phyloP scores from a whole-genome alignment of 2,888 invertebrate genomes.

The Drosophila differens region DNA sequence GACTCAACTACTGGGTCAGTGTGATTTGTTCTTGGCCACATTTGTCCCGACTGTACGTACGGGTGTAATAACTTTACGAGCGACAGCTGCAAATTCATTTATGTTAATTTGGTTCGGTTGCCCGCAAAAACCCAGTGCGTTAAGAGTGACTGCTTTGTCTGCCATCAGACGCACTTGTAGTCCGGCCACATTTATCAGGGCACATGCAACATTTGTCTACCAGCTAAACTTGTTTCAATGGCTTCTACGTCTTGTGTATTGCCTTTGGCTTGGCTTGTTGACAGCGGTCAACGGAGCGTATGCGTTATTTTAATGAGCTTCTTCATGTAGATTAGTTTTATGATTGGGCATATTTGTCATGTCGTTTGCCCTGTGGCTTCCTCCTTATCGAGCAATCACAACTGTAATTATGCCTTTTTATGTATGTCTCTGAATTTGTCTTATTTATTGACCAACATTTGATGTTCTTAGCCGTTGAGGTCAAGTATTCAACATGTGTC shows the following conservation, averaged over 20 bases:
- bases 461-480: conserved; percentile 12
- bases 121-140: conserved; percentile 58
- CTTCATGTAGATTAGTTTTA: conserved; percentile 77
- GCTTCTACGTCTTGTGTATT: conserved; percentile 17
- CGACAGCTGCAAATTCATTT: conserved; percentile 81
- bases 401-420: conserved; percentile 60
- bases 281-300: conserved; percentile 67
- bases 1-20: conserved; percentile 69
- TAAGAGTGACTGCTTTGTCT: conserved; percentile 15
- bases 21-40: conserved; percentile 59
- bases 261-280: conserved; percentile 57
- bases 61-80: conserved; percentile 56
- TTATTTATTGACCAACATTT: conserved; percentile 38
- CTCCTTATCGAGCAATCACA: conserved; percentile 34
- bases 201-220: conserved; percentile 63
- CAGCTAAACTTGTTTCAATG: conserved; percentile 1
- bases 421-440: conserved; percentile 7
- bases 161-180: conserved; percentile 36
- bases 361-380: conserved; percentile 1
- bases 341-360: conserved; percentile 74
- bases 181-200: conserved; percentile 38
- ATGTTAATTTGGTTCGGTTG: conserved; percentile 75
- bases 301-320: conserved; percentile 76
- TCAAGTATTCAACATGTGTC: background rate
- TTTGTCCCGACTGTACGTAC: conserved; percentile 62